Conservation (phyloP, 1,140 invertebrate species). For the Trichogramma pretiosum region DNA sequence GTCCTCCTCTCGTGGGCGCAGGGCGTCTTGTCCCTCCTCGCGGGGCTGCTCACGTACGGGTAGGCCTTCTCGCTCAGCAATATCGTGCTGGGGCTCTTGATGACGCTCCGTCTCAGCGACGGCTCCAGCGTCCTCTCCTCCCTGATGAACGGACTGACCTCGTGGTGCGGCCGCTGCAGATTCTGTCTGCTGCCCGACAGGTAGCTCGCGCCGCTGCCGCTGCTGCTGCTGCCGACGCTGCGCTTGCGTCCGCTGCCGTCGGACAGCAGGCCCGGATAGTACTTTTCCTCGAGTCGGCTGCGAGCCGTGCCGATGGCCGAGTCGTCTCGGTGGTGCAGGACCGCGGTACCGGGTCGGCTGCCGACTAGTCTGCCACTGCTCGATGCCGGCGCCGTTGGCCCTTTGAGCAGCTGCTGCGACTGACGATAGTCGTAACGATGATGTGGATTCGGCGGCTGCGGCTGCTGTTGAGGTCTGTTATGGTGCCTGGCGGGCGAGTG, state of each 20-base stretch:
- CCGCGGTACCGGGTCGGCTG: not conserved
- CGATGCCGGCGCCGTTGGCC: constrained; percentile 10
- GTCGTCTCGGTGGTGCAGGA: not conserved
- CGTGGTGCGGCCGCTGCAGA: constrained; percentile 11
- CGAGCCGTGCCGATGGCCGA: constrained; percentile 42
- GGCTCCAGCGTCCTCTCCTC: constrained; percentile 60
- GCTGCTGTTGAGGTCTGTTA: not conserved
- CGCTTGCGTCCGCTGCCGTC: too few species aligned
- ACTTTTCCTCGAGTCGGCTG: constrained; percentile 65
- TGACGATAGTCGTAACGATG: not conserved
- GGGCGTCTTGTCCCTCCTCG: constrained; percentile 30
- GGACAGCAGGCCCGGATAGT: constrained; percentile 61
- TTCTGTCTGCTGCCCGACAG: constrained; percentile 11
- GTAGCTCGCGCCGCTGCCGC: too few species aligned
- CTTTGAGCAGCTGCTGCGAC: not conserved
- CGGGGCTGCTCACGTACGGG: constrained; percentile 48
- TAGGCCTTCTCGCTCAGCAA: constrained; percentile 60
- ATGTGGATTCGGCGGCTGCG: not conserved
- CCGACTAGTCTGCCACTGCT: constrained; percentile 10
- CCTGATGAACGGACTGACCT: constrained; percentile 31
- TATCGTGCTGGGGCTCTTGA: constrained; percentile 42
- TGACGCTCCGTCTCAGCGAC: constrained; percentile 29
- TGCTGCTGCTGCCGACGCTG: constrained; percentile 62
- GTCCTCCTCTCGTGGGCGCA: constrained; percentile 13
- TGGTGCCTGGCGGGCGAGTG: not conserved